These are phyloP conservation scores for Mesorhabditis spiculigera DNA, from an alignment of 2,888 invertebrate genomes.

Conservation along the genomic window DNA sequence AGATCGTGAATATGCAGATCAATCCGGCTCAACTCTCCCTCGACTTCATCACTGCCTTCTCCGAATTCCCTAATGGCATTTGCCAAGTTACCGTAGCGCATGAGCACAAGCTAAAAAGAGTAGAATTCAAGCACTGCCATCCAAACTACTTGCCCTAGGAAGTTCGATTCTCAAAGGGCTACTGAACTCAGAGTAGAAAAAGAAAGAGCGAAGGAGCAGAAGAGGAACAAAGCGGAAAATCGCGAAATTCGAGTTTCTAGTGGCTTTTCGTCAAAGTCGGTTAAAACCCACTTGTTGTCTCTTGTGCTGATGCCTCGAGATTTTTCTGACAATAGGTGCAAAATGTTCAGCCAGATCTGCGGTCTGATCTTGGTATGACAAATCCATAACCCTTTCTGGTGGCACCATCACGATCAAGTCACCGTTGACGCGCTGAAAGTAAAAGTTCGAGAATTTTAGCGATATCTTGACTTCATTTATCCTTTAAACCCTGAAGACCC, in stretches of 20 bases:
- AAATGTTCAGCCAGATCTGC: conserved; percentile 43
- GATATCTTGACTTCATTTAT: background rate
- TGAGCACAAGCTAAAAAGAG: conserved; percentile 27
- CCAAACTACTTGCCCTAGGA: background rate
- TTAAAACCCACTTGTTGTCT: conserved; percentile 47
- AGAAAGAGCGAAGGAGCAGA: too few relatives aligned
- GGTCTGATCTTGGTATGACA: conserved; percentile 42
- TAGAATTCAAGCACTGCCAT: background rate
- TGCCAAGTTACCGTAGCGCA: conserved; percentile 48
- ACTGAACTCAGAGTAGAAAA: too few relatives aligned
- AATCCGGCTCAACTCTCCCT: conserved; percentile 42
- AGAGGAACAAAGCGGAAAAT: too few relatives aligned
- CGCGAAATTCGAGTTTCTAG: too few relatives aligned
- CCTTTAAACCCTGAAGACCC: too few relatives aligned
- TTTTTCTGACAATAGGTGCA: conserved; percentile 48
- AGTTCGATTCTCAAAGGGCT: too few relatives aligned
- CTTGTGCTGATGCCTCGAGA: conserved; percentile 51
- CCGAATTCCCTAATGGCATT: conserved; percentile 47
- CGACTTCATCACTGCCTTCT: conserved; percentile 44
- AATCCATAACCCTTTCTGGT: conserved; percentile 40
- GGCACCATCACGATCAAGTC: conserved; percentile 56
- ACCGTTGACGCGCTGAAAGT: conserved; percentile 44
- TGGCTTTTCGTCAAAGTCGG: too few relatives aligned
- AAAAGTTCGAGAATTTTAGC: too few relatives aligned
- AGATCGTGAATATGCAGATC: conserved; percentile 50